Evolutionary conservation across 2,113 vertebrate genomes (phyloP).

Genomic region (Erythrocebus patas): DNA sequence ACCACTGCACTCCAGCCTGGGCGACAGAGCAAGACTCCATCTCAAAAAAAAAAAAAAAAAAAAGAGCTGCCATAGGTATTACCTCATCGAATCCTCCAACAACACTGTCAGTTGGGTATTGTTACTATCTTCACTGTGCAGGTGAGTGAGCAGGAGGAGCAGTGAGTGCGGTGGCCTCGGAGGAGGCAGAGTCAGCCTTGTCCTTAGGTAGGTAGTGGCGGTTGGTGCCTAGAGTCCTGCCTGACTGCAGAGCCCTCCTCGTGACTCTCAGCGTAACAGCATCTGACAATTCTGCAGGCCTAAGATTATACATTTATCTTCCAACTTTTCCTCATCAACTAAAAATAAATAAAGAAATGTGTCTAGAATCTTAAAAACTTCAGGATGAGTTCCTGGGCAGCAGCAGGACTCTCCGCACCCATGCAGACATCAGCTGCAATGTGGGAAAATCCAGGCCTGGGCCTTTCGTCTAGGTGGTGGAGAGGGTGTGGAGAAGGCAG

Average conservation of each 20-base stretch:
- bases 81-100: background rate
- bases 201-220: rapidly evolving
- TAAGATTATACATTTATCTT: background rate
- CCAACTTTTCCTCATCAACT: background rate
- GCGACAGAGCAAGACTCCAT: too few relatives aligned
- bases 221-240: rapidly evolving
- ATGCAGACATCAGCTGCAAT: rapidly evolving
- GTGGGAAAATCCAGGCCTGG: rapidly evolving
- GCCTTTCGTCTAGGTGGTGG: background rate
- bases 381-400: background rate
- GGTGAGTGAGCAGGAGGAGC: background rate
- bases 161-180: rapidly evolving
- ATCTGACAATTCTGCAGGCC: background rate
- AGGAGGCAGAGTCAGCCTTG: rapidly evolving
- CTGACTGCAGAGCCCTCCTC: background rate
- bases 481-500: rapidly evolving
- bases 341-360: constrained; percentile 41
- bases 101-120: rapidly evolving
- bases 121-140: rapidly evolving
- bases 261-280: rapidly evolving
- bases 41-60: too few relatives aligned
- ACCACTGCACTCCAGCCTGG: too few relatives aligned
- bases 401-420: rapidly evolving
- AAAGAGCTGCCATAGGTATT: rapidly evolving
- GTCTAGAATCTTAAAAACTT: constrained; percentile 7